Evolutionary conservation across 2,113 vertebrate genomes (phyloP).

Genomic region (Electrona antarctica): DNA sequence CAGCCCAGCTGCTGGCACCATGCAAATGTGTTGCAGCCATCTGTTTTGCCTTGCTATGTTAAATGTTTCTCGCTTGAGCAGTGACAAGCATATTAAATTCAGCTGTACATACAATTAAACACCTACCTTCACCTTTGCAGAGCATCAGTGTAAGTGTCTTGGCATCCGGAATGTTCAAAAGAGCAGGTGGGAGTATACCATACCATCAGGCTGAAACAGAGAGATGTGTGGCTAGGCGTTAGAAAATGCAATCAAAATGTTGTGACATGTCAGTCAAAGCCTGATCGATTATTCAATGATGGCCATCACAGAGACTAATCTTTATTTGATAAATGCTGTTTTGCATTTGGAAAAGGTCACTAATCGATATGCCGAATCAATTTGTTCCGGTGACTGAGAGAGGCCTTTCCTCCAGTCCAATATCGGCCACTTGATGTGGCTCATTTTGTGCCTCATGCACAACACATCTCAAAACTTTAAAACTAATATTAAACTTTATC

Average conservation of each 20-base stretch:
- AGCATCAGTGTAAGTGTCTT: slow-evolving; percentile 26
- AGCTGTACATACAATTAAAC: slow-evolving; percentile 12
- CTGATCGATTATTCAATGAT: slow-evolving; percentile 51
- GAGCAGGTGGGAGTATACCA: neutral
- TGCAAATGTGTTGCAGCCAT: slow-evolving; percentile 65
- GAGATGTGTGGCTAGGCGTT: slow-evolving; percentile 3
- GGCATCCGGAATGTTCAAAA: slow-evolving; percentile 24
- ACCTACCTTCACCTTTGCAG: slow-evolving; percentile 19
- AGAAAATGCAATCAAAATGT: slow-evolving; percentile 35
- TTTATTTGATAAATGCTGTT: slow-evolving; percentile 55
- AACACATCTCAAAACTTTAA: neutral
- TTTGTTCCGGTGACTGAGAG: slow-evolving; percentile 22
- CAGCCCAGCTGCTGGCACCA: slow-evolving; percentile 52
- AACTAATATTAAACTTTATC: neutral
- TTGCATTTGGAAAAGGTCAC: slow-evolving; percentile 54
- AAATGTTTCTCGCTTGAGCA: slow-evolving; percentile 41
- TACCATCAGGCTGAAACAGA: slow-evolving; percentile 7
- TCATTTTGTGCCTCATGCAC: neutral
- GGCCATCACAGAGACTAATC: slow-evolving; percentile 21
- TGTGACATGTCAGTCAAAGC: slow-evolving; percentile 27
- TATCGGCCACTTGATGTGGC: slow-evolving; percentile 5
- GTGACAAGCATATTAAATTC: slow-evolving; percentile 37
- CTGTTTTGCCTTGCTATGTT: slow-evolving; percentile 54
- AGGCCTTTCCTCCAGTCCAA: neutral
- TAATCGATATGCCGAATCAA: slow-evolving; percentile 37